Conservation (phyloP, 1,140 invertebrate species). For the Aphaenogaster ashmeadi region DNA sequence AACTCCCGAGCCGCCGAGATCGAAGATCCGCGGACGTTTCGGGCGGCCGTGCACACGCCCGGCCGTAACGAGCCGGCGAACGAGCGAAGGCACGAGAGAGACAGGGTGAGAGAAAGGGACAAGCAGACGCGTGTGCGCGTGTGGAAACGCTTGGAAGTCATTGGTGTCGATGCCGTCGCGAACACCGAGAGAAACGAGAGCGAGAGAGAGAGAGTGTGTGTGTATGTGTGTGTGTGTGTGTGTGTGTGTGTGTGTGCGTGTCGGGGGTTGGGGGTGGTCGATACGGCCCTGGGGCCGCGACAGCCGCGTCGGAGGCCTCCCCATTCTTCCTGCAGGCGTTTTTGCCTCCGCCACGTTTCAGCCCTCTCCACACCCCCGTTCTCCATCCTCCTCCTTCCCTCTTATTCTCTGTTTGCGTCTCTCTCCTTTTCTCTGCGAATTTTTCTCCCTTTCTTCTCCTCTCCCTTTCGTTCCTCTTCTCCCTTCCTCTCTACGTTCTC, state of each 20-base stretch:
- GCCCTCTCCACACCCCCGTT: slow-evolving; percentile 19
- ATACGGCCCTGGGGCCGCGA: slow-evolving; percentile 85
- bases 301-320: slow-evolving; percentile 84
- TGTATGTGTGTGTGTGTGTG: slow-evolving; percentile 28
- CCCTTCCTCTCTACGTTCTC: neutral
- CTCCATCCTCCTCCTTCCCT: slow-evolving; percentile 8
- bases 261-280: slow-evolving; percentile 82
- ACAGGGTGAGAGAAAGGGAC: slow-evolving; percentile 69
- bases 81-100: slow-evolving; percentile 62
- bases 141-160: slow-evolving; percentile 76
- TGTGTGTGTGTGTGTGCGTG: neutral
- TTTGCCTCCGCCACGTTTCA: slow-evolving; percentile 80
- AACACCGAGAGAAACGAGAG: slow-evolving; percentile 61
- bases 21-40: slow-evolving; percentile 67
- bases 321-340: slow-evolving; percentile 86
- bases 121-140: slow-evolving; percentile 61
- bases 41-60: slow-evolving; percentile 60
- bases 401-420: slow-evolving; percentile 29
- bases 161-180: slow-evolving; percentile 72
- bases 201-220: slow-evolving; percentile 67
- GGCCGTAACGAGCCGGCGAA: slow-evolving; percentile 36
- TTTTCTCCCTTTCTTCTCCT: neutral
- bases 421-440: slow-evolving; percentile 8
- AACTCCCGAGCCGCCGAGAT: slow-evolving; percentile 57
- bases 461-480: neutral